Conservation (phyloP, 2,113 vertebrate genomes). For the Bufo gargarizans region DNA sequence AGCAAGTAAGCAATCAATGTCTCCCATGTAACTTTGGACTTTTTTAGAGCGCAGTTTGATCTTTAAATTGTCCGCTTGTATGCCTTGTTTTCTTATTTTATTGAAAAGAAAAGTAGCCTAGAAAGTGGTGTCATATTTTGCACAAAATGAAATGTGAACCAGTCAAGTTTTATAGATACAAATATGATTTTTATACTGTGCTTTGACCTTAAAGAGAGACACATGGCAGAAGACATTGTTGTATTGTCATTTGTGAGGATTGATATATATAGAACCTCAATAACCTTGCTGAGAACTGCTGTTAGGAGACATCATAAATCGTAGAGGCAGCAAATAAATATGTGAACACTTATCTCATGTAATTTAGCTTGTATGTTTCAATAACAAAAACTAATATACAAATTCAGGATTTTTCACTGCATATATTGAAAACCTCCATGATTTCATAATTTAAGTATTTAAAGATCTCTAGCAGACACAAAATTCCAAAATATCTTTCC, state of each 20-base stretch:
- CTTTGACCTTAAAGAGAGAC: slow-evolving; percentile 30
- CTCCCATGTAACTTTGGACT: slow-evolving; percentile 18
- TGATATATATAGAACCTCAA: slow-evolving; percentile 27
- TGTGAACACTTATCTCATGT: not conserved
- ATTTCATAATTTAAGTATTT: not conserved
- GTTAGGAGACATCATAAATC: slow-evolving; percentile 4
- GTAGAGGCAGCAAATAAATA: not conserved
- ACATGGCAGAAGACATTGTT: slow-evolving; percentile 13
- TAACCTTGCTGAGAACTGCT: not conserved
- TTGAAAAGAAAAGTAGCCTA: not conserved
- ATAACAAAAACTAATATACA: not conserved
- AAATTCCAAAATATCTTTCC: too few species aligned
- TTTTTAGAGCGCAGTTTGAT: slow-evolving; percentile 18
- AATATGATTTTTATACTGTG: slow-evolving; percentile 36
- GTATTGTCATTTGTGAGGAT: not conserved
- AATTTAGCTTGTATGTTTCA: not conserved
- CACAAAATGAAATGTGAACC: slow-evolving; percentile 42
- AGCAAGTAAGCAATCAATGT: slow-evolving; percentile 18
- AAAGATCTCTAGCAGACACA: not conserved
- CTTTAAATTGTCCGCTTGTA: slow-evolving; percentile 8
- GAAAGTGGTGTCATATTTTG: slow-evolving; percentile 39
- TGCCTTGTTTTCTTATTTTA: slow-evolving; percentile 17
- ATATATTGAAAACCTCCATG: not conserved
- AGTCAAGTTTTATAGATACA: slow-evolving; percentile 38
- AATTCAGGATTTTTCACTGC: not conserved